Conservation (phyloP, 2,888 invertebrate genomes). For the Coelogynopora nodosa region DNA sequence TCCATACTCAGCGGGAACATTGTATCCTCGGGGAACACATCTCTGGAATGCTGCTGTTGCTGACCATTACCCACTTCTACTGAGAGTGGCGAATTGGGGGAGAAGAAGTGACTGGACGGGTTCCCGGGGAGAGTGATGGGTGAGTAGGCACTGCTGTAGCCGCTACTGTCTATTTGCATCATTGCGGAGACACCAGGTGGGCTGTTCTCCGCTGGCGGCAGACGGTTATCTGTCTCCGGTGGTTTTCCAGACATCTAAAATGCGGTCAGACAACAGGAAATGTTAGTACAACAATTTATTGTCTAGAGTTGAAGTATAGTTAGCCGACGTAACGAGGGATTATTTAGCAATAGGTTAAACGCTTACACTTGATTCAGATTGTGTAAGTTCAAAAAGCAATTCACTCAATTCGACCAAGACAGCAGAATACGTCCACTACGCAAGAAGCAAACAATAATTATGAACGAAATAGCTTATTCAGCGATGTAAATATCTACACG, state of each 20-base stretch:
- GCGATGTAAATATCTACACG: neutral
- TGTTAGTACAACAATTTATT: no score
- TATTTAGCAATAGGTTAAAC: no score
- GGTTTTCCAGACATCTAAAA: constrained; percentile 2
- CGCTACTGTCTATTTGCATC: neutral
- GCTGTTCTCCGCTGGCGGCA: neutral
- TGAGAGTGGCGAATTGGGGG: neutral
- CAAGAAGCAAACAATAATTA: neutral
- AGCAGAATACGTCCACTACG: neutral
- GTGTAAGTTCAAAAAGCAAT: no score
- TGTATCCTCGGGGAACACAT: neutral
- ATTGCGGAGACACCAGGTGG: neutral
- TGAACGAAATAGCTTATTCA: neutral
- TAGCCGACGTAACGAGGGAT: no score
- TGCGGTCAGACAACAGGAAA: neutral
- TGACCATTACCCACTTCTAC: neutral
- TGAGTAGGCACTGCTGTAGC: constrained; percentile 5
- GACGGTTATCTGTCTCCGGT: neutral
- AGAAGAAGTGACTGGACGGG: neutral
- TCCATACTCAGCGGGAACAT: constrained; percentile 6
- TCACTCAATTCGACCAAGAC: no score
- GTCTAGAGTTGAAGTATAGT: no score
- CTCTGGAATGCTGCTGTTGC: neutral
- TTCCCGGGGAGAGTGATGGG: neutral
- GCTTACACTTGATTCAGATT: no score